Conservation (phyloP, 2,797 vertebrate species). For the Euphonia xanthogaster region DNA sequence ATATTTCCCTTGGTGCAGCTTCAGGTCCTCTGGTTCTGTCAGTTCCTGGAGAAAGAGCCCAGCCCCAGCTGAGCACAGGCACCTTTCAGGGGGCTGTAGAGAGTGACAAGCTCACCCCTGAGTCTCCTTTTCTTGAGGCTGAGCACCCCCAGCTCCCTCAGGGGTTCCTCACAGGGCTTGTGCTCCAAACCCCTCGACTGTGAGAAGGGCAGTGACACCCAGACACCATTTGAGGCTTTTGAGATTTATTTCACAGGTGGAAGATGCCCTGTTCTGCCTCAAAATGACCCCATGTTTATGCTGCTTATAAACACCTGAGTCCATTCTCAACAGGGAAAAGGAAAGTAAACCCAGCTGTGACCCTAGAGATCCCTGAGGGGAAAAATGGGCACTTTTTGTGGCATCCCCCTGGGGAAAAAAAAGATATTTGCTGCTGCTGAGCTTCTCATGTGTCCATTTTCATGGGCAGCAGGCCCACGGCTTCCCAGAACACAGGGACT, state of each 20-base stretch:
- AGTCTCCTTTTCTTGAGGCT: background rate
- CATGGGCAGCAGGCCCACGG: background rate
- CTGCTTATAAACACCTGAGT: background rate
- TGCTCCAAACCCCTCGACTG: rapidly evolving
- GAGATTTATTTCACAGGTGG: background rate
- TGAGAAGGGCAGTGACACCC: background rate
- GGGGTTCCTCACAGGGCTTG: background rate
- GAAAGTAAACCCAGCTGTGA: background rate
- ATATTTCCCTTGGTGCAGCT: rapidly evolving
- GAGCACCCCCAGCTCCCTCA: background rate
- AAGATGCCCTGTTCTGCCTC: background rate
- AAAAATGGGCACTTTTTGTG: background rate
- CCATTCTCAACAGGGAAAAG: background rate
- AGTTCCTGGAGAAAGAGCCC: background rate
- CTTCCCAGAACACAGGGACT: constrained; percentile 38
- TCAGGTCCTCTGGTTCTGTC: background rate
- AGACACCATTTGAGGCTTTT: background rate
- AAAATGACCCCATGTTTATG: rapidly evolving
- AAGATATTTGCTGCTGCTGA: background rate
- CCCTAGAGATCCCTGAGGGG: background rate
- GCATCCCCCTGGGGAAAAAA: background rate
- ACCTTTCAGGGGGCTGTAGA: background rate
- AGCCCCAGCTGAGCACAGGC: background rate
- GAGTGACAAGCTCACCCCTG: background rate
- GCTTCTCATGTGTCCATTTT: background rate